These are phyloP conservation scores for Pimpla rufipes DNA, from an alignment of 2,888 invertebrate species.

Conservation along the genomic window DNA sequence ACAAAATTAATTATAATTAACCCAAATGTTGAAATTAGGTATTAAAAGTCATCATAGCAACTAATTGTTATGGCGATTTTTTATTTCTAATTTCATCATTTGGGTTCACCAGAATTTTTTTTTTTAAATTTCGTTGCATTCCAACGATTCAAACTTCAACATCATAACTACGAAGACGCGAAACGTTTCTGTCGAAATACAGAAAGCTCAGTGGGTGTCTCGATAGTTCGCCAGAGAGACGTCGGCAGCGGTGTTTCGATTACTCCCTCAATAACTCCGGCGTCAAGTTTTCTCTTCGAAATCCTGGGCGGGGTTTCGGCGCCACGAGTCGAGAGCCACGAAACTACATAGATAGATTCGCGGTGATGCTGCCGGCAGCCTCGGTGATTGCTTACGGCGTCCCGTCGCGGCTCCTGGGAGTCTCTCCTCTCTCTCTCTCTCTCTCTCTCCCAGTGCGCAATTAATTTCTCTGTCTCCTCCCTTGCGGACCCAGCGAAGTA, in stretches of 20 bases:
- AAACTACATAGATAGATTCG: not conserved
- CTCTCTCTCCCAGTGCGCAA: slow-evolving; percentile 43
- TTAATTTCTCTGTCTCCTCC: slow-evolving; percentile 56
- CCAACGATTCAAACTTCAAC: no score
- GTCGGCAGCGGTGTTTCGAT: slow-evolving; percentile 12
- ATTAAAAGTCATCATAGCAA: no score
- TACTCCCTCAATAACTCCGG: slow-evolving; percentile 18
- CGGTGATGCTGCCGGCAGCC: not conserved
- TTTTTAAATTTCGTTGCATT: no score
- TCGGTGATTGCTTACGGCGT: slow-evolving; percentile 57
- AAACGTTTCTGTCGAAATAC: no score
- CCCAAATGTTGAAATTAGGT: no score
- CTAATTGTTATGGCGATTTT: no score
- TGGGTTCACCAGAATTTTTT: no score
- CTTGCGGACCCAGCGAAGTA: slow-evolving; percentile 33
- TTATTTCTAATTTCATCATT: no score
- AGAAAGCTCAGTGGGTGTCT: not conserved
- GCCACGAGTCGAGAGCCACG: not conserved
- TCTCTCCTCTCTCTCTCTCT: slow-evolving; percentile 51
- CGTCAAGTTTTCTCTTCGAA: slow-evolving; percentile 15
- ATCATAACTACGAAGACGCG: no score
- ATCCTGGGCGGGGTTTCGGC: not conserved
- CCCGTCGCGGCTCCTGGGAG: slow-evolving; percentile 62
- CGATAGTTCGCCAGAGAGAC: slow-evolving; percentile 5
- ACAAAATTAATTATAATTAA: no score